Base-by-base conservation (phyloP, 2,797 vertebrate species). In the Cuculus canorus region DNA sequence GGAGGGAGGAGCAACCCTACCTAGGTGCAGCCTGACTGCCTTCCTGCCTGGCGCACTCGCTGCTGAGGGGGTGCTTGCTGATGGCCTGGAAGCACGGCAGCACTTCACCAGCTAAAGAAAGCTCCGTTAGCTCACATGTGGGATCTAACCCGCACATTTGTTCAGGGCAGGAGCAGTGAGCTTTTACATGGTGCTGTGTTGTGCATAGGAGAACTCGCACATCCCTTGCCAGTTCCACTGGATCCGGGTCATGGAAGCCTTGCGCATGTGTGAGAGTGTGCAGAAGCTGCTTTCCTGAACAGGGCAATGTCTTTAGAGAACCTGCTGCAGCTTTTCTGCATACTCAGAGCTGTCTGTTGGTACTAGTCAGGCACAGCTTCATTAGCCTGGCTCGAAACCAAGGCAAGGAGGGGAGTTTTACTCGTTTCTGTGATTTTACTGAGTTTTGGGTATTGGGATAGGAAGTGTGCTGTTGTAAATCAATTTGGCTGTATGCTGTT, bases 381-480 rank as follows among this genome's bases (percentile, higher is more conserved):
- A 33, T 89, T 83, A 92, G 28, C 39, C 12, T 30, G 73, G 28
- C 33, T 77, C 71, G 54, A 92, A 85, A 78, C 28, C 18, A 45
- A 3, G 9, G 48, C 13, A 78, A 30, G 66, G 22, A 66, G 18
- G 47, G 78, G 37, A 53, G 19, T 57, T 86, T 57, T 72, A 76
- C 41, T 52, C 25, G 43, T 18, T 75, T 71, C 50, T 92, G 88
- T 53, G 17, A 3, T 78, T 85, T 59, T 91, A 81, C 50, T 50
- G 91, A 41, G 27, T 59, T 80, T 85, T 4, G 72, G n/a, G 65
- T 80, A 83, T 79, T 82, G 65, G 30, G 30, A 32, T 61, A 41
- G 65, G 47, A 92, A 91, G 33, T 37, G 13, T 28, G 78, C 88
- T 93, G 57, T 72, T 75, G 61, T 65, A 94, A 96, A 92, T 92